Evolutionary conservation across 1,140 invertebrate genomes (phyloP).

Genomic region (Lordiphosa clarofinis): DNA sequence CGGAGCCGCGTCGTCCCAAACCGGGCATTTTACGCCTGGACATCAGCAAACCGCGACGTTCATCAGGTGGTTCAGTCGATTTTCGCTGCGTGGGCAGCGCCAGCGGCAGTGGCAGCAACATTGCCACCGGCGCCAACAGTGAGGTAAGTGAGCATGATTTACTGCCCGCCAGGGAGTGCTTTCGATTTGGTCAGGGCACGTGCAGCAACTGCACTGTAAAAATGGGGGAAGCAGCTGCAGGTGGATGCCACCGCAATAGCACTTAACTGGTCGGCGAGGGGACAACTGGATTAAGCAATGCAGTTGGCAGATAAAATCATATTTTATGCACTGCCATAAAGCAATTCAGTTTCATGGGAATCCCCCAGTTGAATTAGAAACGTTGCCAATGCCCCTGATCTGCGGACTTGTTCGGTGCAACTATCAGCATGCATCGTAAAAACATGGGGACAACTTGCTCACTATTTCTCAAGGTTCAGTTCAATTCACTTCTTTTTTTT

Average conservation of each 20-base stretch:
- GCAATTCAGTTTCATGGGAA: too few relatives aligned
- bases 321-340: conserved; percentile 26
- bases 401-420: too few relatives aligned
- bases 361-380: too few relatives aligned
- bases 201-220: conserved; percentile 13
- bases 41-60: conserved; percentile 79
- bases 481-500: too few relatives aligned
- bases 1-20: conserved; percentile 54
- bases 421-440: too few relatives aligned
- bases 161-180: conserved; percentile 61
- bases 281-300: conserved; percentile 37
- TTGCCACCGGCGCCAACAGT: conserved; percentile 61
- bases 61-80: conserved; percentile 81
- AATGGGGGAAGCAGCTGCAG: background rate
- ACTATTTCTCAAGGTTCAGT: too few relatives aligned
- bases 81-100: conserved; percentile 66
- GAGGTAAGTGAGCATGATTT: conserved; percentile 78
- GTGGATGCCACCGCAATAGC: conserved; percentile 9
- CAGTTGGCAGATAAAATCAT: conserved; percentile 47
- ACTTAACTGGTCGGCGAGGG: conserved; percentile 25
- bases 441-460: too few relatives aligned
- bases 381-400: too few relatives aligned
- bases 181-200: conserved; percentile 57
- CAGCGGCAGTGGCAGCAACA: conserved; percentile 20
- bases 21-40: conserved; percentile 80